phyloP scores from a whole-genome alignment of 2,797 vertebrate genomes.

The Zalophus californianus region DNA sequence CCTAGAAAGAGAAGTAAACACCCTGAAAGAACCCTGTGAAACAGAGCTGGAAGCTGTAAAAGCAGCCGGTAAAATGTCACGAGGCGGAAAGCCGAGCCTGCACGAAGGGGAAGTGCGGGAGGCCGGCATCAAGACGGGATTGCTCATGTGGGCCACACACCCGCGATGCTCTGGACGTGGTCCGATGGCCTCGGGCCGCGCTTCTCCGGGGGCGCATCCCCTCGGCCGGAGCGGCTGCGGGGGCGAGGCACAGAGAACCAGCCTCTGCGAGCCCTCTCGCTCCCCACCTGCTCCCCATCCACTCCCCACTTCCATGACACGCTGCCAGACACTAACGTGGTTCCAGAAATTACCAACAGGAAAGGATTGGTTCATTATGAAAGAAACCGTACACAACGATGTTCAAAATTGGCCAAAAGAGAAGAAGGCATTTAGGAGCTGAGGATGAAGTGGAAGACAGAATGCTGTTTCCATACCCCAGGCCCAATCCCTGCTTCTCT shows the following conservation, averaged over 20 bases:
- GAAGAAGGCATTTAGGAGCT: background rate
- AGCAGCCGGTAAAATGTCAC: background rate
- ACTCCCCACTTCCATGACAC: no score
- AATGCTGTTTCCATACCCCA: accelerated
- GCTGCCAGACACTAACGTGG: background rate
- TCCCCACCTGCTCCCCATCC: background rate
- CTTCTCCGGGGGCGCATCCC: no score
- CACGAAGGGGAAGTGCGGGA: background rate
- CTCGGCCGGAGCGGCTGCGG: no score
- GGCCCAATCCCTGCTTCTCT: accelerated
- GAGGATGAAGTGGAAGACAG: background rate
- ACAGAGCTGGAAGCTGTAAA: background rate
- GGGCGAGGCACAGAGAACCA: accelerated
- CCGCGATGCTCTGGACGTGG: background rate
- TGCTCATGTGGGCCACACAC: accelerated
- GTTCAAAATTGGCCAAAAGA: background rate
- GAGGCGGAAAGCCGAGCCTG: background rate
- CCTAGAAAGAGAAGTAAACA: background rate
- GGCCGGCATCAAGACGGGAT: background rate
- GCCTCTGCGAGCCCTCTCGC: accelerated
- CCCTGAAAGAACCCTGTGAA: background rate
- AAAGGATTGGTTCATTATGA: background rate
- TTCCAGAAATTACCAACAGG: background rate
- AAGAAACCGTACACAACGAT: background rate
- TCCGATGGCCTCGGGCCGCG: background rate